These are phyloP conservation scores for Seriola rivoliana DNA, from an alignment of 2,113 vertebrate species.

Conservation along the genomic window DNA sequence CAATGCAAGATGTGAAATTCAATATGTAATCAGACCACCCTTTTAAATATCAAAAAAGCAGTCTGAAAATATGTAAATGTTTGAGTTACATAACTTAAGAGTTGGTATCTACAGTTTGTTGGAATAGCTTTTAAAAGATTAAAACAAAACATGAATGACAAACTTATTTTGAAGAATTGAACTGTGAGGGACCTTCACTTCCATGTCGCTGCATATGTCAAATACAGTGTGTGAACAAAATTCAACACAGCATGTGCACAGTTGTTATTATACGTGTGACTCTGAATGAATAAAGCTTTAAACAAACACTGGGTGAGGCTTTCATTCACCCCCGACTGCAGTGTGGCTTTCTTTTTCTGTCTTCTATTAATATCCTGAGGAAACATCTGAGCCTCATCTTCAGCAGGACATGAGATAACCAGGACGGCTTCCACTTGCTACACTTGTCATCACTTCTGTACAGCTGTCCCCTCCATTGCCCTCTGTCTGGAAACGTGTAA, in stretches of 20 bases:
- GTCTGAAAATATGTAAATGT: neutral
- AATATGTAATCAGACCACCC: neutral
- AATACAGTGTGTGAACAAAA: too few relatives aligned
- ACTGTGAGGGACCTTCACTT: neutral
- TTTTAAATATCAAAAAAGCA: neutral
- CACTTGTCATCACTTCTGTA: neutral
- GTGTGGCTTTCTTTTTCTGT: neutral
- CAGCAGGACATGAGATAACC: neutral
- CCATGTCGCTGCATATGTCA: too few relatives aligned
- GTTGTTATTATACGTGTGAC: neutral
- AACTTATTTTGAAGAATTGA: too few relatives aligned
- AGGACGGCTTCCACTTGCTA: neutral
- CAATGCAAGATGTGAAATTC: neutral
- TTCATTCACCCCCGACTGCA: neutral
- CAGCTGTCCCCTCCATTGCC: neutral
- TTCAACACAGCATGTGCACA: neutral
- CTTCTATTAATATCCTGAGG: neutral
- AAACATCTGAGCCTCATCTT: neutral
- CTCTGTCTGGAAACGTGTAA: slow-evolving; percentile 13
- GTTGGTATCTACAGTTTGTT: neutral
- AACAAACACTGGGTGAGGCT: neutral
- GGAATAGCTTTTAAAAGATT: neutral
- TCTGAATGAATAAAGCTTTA: neutral
- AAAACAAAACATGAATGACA: neutral
- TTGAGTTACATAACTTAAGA: neutral